Conservation (phyloP, 2,113 vertebrate genomes). For the Cyprinus carpio region DNA sequence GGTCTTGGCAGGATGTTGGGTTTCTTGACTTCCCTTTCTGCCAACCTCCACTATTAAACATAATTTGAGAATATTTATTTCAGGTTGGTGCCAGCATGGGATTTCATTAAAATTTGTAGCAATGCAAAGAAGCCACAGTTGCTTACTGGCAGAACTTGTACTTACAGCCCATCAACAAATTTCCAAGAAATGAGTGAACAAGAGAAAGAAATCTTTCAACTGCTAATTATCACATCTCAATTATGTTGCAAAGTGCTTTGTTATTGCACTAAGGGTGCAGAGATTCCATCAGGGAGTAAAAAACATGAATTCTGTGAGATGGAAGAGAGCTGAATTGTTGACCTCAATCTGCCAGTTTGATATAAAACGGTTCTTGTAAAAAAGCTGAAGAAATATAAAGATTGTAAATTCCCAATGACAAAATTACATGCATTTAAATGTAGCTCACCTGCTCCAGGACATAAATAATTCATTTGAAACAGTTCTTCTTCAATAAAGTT, state of each 20-base stretch:
- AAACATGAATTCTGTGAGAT: background rate
- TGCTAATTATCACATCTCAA: constrained; percentile 11
- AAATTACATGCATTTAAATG: background rate
- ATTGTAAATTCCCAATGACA: background rate
- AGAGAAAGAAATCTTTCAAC: background rate
- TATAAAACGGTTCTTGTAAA: background rate
- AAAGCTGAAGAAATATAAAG: background rate
- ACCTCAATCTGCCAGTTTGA: background rate
- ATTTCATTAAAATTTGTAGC: constrained; percentile 5
- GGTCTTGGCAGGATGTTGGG: constrained; percentile 27
- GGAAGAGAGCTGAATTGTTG: background rate
- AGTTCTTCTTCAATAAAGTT: background rate
- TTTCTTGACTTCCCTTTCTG: constrained; percentile 37
- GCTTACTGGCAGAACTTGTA: background rate
- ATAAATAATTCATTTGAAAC: constrained; percentile 1
- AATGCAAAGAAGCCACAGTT: background rate
- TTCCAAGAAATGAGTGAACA: background rate
- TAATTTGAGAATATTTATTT: background rate
- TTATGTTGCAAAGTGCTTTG: background rate
- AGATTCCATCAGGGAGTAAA: background rate
- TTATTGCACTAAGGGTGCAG: background rate
- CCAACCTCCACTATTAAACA: constrained; percentile 25
- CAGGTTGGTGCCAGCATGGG: background rate
- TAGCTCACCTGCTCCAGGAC: background rate
- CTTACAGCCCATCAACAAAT: background rate